Evolutionary conservation across 2,113 vertebrate species (phyloP).

Genomic region (Poeciliopsis occidentalis): DNA sequence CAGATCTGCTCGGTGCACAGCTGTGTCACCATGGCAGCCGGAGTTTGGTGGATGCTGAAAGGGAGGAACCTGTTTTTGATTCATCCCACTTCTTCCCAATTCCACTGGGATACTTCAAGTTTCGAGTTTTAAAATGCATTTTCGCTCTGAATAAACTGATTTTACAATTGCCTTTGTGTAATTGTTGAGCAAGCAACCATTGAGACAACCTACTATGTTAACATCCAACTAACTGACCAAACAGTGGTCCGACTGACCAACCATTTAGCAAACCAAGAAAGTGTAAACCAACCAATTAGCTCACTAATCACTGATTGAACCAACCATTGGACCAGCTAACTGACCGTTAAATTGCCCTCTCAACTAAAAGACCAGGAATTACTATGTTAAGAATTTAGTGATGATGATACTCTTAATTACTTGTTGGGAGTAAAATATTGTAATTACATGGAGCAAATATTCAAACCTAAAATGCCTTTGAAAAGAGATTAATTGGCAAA

Average conservation of each 20-base stretch:
- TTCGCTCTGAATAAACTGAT: not conserved
- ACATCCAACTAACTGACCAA: not conserved
- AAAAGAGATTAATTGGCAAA: too few species aligned
- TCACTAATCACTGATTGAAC: not conserved
- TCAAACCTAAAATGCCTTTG: too few species aligned
- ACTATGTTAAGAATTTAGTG: too few species aligned
- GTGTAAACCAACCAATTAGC: not conserved
- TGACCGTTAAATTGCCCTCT: too few species aligned
- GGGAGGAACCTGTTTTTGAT: constrained; percentile 37
- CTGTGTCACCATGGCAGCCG: constrained; percentile 46
- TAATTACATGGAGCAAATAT: too few species aligned
- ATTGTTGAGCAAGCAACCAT: not conserved
- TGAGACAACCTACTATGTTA: not conserved
- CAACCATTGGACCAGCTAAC: not conserved
- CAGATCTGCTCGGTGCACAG: constrained; percentile 57
- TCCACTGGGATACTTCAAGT: not conserved
- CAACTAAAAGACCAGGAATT: too few species aligned
- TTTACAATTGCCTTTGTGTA: not conserved
- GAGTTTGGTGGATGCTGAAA: constrained; percentile 23
- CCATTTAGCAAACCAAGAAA: too few species aligned
- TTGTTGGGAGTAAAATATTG: too few species aligned
- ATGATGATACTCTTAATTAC: too few species aligned
- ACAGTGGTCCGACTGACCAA: not conserved
- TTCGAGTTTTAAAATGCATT: not conserved
- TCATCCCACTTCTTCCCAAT: not conserved